These are phyloP conservation scores for Hylia prasina DNA, from an alignment of 2,113 vertebrate species.

Conservation along the genomic window DNA sequence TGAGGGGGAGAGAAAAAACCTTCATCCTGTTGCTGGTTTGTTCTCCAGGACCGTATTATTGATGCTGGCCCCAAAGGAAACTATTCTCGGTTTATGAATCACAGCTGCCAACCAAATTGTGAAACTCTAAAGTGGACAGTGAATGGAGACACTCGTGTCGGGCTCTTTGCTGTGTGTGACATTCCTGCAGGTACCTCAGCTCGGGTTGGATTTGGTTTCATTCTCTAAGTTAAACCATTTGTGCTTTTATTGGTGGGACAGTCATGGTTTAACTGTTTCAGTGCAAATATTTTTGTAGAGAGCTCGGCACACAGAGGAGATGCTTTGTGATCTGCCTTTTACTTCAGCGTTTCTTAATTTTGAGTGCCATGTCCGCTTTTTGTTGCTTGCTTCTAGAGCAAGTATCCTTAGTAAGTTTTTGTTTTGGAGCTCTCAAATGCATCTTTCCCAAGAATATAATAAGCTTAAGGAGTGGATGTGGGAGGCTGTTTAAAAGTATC, in stretches of 20 bases:
- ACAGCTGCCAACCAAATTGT: slow-evolving; percentile 99
- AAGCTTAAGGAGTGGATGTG: neutral
- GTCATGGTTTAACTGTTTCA: neutral
- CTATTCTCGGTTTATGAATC: slow-evolving; percentile 98
- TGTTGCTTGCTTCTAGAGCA: neutral
- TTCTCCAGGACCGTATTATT: slow-evolving; percentile 90
- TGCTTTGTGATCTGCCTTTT: neutral
- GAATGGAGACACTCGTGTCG: slow-evolving; percentile 93
- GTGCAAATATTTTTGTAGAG: neutral
- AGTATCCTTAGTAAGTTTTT: neutral
- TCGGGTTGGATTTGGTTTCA: neutral
- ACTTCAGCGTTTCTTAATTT: neutral
- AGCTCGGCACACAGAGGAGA: neutral
- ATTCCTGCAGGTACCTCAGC: slow-evolving; percentile 83
- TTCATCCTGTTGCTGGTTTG: neutral
- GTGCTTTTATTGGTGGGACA: neutral
- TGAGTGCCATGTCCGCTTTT: neutral
- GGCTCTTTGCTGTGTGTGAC: slow-evolving; percentile 92
- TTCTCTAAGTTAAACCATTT: neutral
- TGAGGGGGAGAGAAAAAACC: neutral
- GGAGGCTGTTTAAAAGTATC: neutral
- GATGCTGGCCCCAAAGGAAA: slow-evolving; percentile 98
- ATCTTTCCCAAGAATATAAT: neutral
- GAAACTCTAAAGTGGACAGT: slow-evolving; percentile 99
- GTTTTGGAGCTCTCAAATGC: neutral